A percentile compares a stretch with the other conserved stretches of the same genome.
Conservation (phyloP, 2,888 invertebrate genomes). For the Himalopsyche japonica region DNA sequence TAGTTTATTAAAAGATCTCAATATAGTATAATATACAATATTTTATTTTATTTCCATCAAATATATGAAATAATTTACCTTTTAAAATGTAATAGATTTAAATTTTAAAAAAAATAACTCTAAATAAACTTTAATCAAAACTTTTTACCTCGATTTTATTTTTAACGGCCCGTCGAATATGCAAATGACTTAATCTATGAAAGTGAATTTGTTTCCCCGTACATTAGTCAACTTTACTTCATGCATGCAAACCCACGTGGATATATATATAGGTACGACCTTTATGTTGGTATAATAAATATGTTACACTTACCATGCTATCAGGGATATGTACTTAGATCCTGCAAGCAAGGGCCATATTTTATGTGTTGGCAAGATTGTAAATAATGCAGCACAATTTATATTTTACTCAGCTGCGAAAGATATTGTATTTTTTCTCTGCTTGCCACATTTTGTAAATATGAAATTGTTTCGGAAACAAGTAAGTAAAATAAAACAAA, state of each 20-base stretch:
- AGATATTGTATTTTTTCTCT: not conserved
- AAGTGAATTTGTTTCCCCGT: not conserved
- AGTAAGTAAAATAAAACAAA: too few relatives aligned
- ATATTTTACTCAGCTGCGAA: not conserved
- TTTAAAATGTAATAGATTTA: too few relatives aligned
- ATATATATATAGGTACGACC: not conserved
- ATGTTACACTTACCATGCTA: not conserved
- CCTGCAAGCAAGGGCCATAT: not conserved
- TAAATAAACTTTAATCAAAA: not conserved
- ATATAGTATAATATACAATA: too few relatives aligned
- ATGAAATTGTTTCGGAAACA: too few relatives aligned
- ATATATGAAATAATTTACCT: too few relatives aligned
- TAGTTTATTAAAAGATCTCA: too few relatives aligned
- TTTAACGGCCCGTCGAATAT: not conserved
- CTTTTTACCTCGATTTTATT: not conserved
- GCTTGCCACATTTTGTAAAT: not conserved
- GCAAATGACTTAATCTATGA: not conserved
- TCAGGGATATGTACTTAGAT: not conserved
- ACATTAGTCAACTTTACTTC: not conserved
- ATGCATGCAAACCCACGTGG: not conserved
- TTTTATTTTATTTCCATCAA: too few relatives aligned
- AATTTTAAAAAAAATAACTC: not conserved
- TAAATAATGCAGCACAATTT: conserved; percentile 30
- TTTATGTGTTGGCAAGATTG: conserved; percentile 28
- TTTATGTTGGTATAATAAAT: not conserved